phyloP scores from a whole-genome alignment of 2,797 vertebrate species.

The Pangasius macronema region DNA sequence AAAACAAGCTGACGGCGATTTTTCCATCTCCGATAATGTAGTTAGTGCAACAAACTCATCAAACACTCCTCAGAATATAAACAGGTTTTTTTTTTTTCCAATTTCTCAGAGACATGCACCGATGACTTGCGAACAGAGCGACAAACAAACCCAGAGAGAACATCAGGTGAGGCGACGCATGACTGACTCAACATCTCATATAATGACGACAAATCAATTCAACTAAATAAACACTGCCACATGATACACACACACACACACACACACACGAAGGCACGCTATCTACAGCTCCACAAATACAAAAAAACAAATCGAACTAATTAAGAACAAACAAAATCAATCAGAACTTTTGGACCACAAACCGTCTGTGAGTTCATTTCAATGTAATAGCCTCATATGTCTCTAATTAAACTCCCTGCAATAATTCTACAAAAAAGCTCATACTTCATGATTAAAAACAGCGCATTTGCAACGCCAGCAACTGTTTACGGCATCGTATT shows the following conservation, averaged over 20 bases:
- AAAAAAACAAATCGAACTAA: constrained; percentile 31
- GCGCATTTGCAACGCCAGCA: neutral
- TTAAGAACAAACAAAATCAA: constrained; percentile 33
- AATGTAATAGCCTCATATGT: neutral
- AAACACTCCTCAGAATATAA: constrained; percentile 31
- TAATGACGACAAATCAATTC: constrained; percentile 43
- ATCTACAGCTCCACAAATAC: neutral
- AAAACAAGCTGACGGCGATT: neutral
- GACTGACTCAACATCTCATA: constrained; percentile 40
- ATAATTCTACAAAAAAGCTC: neutral
- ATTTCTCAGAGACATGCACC: constrained; percentile 23
- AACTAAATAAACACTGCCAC: constrained; percentile 1
- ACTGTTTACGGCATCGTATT: neutral
- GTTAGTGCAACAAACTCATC: neutral
- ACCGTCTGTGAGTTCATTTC: constrained; percentile 8
- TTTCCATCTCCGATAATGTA: neutral
- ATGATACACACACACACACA: neutral
- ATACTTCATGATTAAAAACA: neutral
- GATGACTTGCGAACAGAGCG: constrained; percentile 14
- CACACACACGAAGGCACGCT: neutral
- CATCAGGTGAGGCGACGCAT: constrained; percentile 24
- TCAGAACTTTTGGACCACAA: constrained; percentile 20
- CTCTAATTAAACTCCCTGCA: constrained; percentile 4
- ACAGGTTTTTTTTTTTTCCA: neutral
- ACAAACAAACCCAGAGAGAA: constrained; percentile 31